Evolutionary conservation across 2,797 vertebrate genomes (phyloP).

Genomic region (Alca torda): DNA sequence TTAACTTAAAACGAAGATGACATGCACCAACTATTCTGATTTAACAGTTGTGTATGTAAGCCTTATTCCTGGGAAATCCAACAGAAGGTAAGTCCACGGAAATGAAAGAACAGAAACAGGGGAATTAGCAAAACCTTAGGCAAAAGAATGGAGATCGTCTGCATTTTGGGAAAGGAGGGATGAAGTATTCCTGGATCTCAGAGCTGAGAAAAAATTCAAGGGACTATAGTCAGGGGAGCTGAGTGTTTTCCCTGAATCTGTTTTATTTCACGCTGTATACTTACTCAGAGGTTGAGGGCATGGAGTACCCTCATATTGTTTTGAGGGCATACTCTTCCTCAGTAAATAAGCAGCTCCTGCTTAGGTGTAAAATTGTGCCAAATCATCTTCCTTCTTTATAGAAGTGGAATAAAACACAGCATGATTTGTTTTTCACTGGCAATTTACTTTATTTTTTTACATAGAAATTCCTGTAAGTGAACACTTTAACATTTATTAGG

Average conservation of each 20-base stretch:
- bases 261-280: neutral
- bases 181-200: neutral
- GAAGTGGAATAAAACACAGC: neutral
- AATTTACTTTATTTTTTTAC: neutral
- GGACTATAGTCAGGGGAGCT: neutral
- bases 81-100: neutral
- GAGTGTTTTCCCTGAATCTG: neutral
- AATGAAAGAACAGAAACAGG: neutral
- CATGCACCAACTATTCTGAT: neutral
- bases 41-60: neutral
- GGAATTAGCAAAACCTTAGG: neutral
- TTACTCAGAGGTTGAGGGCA: neutral
- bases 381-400: neutral
- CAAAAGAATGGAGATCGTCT: rapidly evolving
- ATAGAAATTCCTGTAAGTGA: neutral
- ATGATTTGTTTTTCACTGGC: neutral
- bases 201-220: neutral
- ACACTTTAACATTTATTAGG: neutral
- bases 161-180: neutral
- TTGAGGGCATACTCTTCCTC: neutral
- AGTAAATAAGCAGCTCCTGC: neutral
- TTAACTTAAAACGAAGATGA: neutral
- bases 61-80: neutral
- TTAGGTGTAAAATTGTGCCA: neutral
- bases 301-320: neutral